Conservation (phyloP, 2,797 vertebrate genomes). For the Leucoraja ocellata region DNA sequence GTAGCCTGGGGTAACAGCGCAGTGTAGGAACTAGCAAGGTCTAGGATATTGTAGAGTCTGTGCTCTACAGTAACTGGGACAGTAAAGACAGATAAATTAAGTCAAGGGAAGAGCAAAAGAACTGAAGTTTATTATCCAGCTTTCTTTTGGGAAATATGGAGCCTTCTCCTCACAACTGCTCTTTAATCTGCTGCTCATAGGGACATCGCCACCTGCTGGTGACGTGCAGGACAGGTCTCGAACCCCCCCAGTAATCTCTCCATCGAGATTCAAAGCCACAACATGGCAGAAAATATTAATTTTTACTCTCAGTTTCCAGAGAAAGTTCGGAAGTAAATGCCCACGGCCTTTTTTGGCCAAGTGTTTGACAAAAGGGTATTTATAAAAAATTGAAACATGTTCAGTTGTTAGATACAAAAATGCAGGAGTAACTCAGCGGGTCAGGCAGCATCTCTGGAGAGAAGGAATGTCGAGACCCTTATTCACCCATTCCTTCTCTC, state of each 20-base stretch:
- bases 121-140: background rate
- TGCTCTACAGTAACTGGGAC: background rate
- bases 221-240: too few relatives aligned
- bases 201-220: slow-evolving; percentile 14
- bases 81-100: background rate
- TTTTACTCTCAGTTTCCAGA: background rate
- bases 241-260: too few relatives aligned
- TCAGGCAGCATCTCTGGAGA: too few relatives aligned
- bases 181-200: background rate
- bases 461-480: too few relatives aligned
- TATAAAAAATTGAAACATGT: too few relatives aligned
- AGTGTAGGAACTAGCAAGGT: too few relatives aligned
- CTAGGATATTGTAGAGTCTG: background rate
- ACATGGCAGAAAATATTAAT: too few relatives aligned
- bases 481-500: too few relatives aligned
- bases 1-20: background rate
- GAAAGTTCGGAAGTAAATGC: background rate
- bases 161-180: background rate
- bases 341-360: background rate
- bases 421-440: too few relatives aligned
- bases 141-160: background rate
- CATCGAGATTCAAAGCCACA: too few relatives aligned
- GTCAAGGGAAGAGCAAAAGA: background rate
- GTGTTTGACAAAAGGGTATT: background rate
- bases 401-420: too few relatives aligned